Conservation (phyloP, 2,888 invertebrate genomes). For the Temnothorax rugatulus region DNA sequence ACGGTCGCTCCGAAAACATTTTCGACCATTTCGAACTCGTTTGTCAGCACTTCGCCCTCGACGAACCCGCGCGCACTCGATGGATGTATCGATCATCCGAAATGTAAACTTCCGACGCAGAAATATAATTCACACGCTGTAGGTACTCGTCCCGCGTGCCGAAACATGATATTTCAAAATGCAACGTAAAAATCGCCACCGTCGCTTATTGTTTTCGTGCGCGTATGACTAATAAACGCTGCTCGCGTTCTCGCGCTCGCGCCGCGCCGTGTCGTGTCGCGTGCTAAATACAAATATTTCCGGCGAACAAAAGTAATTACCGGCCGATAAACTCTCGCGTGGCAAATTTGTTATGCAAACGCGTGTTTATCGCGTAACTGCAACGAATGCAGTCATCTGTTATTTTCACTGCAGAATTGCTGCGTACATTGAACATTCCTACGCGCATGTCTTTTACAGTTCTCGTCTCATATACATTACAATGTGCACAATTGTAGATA, state of each 20-base stretch:
- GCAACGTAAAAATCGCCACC: constrained; percentile 47
- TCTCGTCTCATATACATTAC: neutral
- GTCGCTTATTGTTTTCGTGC: constrained; percentile 52
- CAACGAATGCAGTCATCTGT: constrained; percentile 29
- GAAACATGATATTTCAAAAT: constrained; percentile 55
- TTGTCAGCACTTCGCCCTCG: constrained; percentile 63
- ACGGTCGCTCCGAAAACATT: constrained; percentile 58
- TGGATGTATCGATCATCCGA: constrained; percentile 68
- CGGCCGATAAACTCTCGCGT: constrained; percentile 52
- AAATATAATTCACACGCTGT: constrained; percentile 68
- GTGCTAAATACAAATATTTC: constrained; percentile 56
- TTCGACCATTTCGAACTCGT: constrained; percentile 67
- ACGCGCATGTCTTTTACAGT: constrained; percentile 7
- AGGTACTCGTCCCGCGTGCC: constrained; percentile 49
- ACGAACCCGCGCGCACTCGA: constrained; percentile 58
- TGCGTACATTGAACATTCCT: constrained; percentile 1
- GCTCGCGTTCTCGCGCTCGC: constrained; percentile 7
- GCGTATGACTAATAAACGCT: constrained; percentile 29
- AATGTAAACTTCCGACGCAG: constrained; percentile 66
- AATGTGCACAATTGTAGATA: neutral
- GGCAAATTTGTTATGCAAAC: constrained; percentile 56
- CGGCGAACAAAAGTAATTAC: constrained; percentile 51
- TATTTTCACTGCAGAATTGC: constrained; percentile 22
- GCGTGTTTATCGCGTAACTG: constrained; percentile 34
- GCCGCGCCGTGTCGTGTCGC: constrained; percentile 4